phyloP scores from a whole-genome alignment of 2,797 vertebrate genomes.

The Pipistrellus pygmaeus region DNA sequence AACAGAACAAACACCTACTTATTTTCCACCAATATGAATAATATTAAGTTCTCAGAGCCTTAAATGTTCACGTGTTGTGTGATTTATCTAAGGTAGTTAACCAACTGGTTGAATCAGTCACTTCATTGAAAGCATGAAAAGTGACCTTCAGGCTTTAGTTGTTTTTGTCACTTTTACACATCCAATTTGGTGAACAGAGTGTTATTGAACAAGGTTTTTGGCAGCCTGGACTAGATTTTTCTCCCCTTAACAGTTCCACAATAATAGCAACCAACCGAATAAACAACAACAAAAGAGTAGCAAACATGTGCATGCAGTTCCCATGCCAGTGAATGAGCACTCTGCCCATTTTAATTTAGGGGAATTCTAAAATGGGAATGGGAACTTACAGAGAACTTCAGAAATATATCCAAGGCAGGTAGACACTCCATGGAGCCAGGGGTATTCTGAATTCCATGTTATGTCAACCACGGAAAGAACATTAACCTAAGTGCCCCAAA shows the following conservation, averaged over 20 bases:
- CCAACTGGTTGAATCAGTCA: background rate
- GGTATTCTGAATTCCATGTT: background rate
- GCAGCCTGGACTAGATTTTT: background rate
- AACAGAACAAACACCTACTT: background rate
- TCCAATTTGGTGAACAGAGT: background rate
- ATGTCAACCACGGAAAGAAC: rapidly evolving
- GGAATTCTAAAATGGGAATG: background rate
- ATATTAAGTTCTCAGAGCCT: background rate
- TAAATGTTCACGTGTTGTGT: background rate
- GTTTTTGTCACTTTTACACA: background rate
- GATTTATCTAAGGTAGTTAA: background rate
- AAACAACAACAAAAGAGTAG: background rate
- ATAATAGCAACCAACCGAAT: background rate
- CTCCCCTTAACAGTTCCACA: background rate
- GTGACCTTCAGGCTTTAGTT: background rate
- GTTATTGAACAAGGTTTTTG: background rate
- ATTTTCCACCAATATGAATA: background rate
- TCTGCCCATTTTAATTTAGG: too few relatives aligned
- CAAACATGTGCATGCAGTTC: background rate
- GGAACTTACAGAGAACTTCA: background rate
- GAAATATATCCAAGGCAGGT: background rate
- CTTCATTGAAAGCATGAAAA: background rate
- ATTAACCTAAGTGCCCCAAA: background rate
- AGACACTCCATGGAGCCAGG: rapidly evolving
- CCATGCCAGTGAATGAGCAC: rapidly evolving